phyloP scores from a whole-genome alignment of 2,797 vertebrate genomes.

The Oreonectes daqikongensis region DNA sequence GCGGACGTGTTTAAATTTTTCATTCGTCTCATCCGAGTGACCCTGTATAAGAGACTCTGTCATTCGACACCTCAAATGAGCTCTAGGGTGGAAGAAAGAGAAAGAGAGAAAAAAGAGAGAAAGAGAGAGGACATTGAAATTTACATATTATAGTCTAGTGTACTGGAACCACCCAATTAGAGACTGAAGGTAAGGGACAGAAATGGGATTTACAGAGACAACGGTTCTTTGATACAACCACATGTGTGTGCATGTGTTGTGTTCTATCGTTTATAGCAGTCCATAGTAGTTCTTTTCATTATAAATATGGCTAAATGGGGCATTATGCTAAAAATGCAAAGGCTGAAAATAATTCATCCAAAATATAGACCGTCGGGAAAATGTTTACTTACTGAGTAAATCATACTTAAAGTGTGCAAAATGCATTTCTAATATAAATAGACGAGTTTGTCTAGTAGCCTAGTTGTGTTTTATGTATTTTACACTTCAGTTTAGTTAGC shows the following conservation, averaged over 20 bases:
- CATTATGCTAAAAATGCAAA: neutral
- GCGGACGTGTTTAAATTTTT: constrained; percentile 75
- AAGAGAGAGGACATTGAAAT: constrained; percentile 60
- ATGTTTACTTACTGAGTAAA: neutral
- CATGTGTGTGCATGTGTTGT: neutral
- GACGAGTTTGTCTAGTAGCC: neutral
- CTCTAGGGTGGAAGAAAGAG: constrained; percentile 61
- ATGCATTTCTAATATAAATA: too few relatives aligned
- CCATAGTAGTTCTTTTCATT: neutral
- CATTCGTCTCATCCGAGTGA: constrained; percentile 73
- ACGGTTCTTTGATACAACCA: neutral
- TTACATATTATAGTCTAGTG: constrained; percentile 59
- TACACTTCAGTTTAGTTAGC: neutral
- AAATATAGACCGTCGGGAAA: neutral
- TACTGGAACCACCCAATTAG: constrained; percentile 58
- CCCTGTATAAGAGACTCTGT: constrained; percentile 72
- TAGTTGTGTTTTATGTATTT: too few relatives aligned
- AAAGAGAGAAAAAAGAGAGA: constrained; percentile 40
- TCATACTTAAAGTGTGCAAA: too few relatives aligned
- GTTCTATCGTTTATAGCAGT: neutral
- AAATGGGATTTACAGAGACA: constrained; percentile 35
- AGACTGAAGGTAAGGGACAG: constrained; percentile 53
- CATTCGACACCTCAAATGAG: constrained; percentile 78
- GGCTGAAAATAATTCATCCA: neutral
- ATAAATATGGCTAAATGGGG: neutral